These are phyloP conservation scores for Pseudococcus longispinus DNA, from an alignment of 2,888 invertebrate genomes.

Conservation along the genomic window DNA sequence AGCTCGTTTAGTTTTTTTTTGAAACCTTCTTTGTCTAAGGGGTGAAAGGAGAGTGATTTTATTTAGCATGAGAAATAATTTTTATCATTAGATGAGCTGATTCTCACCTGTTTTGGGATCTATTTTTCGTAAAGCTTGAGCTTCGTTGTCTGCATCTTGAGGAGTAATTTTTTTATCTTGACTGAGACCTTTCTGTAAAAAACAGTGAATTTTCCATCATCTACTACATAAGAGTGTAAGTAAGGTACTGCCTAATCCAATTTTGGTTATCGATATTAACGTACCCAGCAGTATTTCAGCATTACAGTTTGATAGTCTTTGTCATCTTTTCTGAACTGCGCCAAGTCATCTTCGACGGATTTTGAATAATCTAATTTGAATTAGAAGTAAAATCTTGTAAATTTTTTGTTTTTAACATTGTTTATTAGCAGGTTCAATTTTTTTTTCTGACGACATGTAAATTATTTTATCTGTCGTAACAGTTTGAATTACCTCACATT, in stretches of 20 bases:
- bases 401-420: neutral
- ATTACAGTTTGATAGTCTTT: neutral
- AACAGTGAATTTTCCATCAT: no score
- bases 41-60: neutral
- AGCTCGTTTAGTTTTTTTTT: neutral
- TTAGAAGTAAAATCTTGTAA: neutral
- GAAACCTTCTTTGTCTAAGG: neutral
- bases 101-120: neutral
- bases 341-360: neutral
- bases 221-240: no score
- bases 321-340: neutral
- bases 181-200: neutral
- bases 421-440: neutral
- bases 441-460: no score
- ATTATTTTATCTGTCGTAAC: no score
- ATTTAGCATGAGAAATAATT: neutral
- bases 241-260: no score
- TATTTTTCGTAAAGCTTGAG: neutral
- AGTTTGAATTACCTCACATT: no score
- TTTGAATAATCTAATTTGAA: neutral
- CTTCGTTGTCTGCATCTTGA: neutral
- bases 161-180: neutral
- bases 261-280: no score
- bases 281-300: neutral
- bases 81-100: no score